phyloP scores from a whole-genome alignment of 2,113 vertebrate species.

The Periophthalmodon schlosseri region DNA sequence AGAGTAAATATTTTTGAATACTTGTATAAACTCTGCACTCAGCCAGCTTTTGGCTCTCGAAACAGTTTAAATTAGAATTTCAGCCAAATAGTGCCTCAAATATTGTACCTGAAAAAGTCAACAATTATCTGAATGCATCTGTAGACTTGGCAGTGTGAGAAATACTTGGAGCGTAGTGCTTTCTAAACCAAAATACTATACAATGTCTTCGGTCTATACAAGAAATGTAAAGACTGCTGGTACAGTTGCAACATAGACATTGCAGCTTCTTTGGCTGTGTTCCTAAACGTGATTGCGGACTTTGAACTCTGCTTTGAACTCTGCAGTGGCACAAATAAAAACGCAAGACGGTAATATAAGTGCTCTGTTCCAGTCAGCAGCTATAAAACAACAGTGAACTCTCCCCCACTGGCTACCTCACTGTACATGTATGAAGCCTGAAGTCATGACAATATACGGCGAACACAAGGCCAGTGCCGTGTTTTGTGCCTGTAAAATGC shows the following conservation, averaged over 20 bases:
- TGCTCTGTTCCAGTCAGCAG: conserved; percentile 17
- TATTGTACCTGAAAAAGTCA: conserved; percentile 1
- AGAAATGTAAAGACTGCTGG: neutral
- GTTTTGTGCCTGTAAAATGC: conserved; percentile 40
- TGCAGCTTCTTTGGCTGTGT: neutral
- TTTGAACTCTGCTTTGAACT: conserved; percentile 14
- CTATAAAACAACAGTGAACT: conserved; percentile 36
- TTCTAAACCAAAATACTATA: neutral
- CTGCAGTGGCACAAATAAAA: conserved; percentile 15
- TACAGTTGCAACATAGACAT: neutral
- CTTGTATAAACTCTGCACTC: neutral
- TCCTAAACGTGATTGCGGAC: conserved; percentile 2
- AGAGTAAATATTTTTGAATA: neutral
- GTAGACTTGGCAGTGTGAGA: neutral
- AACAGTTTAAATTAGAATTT: conserved; percentile 25
- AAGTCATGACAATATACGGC: conserved; percentile 22
- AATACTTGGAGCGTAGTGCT: neutral
- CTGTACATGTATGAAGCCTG: neutral
- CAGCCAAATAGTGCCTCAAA: conserved; percentile 16
- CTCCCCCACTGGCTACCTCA: conserved; percentile 19
- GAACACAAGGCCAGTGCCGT: conserved; percentile 15
- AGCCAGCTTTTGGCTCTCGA: conserved; percentile 12
- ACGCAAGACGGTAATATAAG: conserved; percentile 30
- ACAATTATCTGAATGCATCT: neutral
- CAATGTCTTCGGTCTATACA: neutral